Evolutionary conservation across 2,113 vertebrate genomes (phyloP), one percentile per base, ranked within the genome.

Genomic region (Paralichthys olivaceus): DNA sequence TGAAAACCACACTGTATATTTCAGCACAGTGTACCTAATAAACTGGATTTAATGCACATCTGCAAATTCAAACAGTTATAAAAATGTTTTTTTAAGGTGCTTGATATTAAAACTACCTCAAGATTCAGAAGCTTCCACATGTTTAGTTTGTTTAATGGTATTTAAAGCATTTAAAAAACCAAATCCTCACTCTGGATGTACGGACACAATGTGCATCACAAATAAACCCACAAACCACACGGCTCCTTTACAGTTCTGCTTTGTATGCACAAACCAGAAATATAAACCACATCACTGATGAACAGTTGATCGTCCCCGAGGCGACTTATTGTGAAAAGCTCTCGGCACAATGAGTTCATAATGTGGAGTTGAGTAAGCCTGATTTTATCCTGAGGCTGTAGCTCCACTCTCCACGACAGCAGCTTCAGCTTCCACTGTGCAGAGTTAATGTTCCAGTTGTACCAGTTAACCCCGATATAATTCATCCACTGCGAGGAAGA

Each of bases 401-500:
- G n/a, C n/a, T n/a, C n/a, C n/a, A n/a, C n/a, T n/a, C n/a, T n/a
- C n/a, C n/a, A n/a, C n/a, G n/a, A n/a, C n/a, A n/a, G n/a, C n/a
- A n/a, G n/a, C n/a, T n/a, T n/a, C n/a, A n/a, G n/a, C n/a, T n/a
- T n/a, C 43, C 40, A 32, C 61, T 71, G 32, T 23, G 55, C n/a
- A 9, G 32, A 14, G 57, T 72, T 76, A 69, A 67, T 70, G 22
- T 32, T 28, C 19, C 49, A 66, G 49, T 5, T 59, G 57, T 54
- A 29, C 26, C 22, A 25, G 58, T 57, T 66, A 65, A 81, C 8
- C 23, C 37, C 23, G 34, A 22, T n/a, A n/a, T n/a, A n/a, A n/a
- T n/a, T n/a, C n/a, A n/a, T n/a, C n/a, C n/a, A n/a, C n/a, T n/a
- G n/a, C n/a, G n/a, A n/a, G n/a, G n/a, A n/a, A n/a, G n/a, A n/a